phyloP scores from a whole-genome alignment of 2,888 invertebrate genomes.

The Eupithecia exiguata region DNA sequence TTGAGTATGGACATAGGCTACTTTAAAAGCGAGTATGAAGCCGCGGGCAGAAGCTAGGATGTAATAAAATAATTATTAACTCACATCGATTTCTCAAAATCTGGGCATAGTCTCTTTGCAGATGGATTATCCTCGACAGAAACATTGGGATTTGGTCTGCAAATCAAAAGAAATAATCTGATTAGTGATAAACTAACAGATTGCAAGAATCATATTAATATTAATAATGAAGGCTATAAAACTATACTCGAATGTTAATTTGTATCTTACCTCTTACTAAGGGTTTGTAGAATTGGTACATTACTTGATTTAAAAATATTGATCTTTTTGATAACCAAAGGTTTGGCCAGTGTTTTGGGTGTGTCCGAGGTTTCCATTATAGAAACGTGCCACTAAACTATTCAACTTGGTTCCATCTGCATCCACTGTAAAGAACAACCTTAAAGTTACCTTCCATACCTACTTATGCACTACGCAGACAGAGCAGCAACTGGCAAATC shows the following conservation, averaged over 20 bases:
- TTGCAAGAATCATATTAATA: neutral
- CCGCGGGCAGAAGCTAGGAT: too few relatives aligned
- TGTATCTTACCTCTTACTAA: slow-evolving; percentile 18
- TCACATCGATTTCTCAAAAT: slow-evolving; percentile 1
- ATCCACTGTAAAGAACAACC: neutral
- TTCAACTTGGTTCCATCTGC: neutral
- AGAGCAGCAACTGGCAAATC: too few relatives aligned
- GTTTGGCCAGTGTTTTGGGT: slow-evolving; percentile 8
- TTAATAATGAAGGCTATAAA: neutral
- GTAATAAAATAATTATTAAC: neutral
- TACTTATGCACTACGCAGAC: neutral
- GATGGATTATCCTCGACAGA: neutral
- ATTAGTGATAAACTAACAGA: neutral
- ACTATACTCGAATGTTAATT: neutral
- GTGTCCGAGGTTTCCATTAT: neutral
- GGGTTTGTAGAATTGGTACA: slow-evolving; percentile 6
- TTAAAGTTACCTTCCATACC: neutral
- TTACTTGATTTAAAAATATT: slow-evolving; percentile 12
- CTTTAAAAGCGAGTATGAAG: too few relatives aligned
- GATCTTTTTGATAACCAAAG: slow-evolving; percentile 21
- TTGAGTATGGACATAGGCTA: too few relatives aligned
- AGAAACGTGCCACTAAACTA: neutral
- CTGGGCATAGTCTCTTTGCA: slow-evolving; percentile 15
- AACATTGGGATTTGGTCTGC: slow-evolving; percentile 4
- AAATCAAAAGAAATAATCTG: neutral